phyloP scores from a whole-genome alignment of 2,113 vertebrate genomes.

The Corvus hawaiiensis region DNA sequence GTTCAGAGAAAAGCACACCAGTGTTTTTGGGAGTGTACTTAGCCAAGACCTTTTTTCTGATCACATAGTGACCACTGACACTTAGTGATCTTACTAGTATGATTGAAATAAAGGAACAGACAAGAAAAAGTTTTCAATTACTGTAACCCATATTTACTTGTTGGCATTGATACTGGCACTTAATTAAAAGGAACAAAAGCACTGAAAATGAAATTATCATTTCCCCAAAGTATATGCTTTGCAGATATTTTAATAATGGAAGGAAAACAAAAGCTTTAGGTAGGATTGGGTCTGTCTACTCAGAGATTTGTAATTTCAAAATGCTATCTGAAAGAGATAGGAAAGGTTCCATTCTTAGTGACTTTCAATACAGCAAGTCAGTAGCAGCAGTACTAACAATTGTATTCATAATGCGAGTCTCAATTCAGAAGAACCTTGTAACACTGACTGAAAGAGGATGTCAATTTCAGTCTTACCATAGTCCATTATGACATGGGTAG shows the following conservation, averaged over 20 bases:
- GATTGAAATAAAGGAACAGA: neutral
- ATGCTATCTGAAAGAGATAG: neutral
- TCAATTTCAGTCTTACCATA: neutral
- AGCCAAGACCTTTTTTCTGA: neutral
- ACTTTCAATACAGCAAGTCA: neutral
- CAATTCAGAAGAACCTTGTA: neutral
- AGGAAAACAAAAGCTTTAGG: neutral
- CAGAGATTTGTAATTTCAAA: neutral
- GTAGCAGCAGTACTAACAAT: neutral
- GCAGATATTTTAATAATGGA: neutral
- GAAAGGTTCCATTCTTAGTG: neutral
- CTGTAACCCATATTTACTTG: neutral
- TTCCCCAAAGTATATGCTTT: neutral
- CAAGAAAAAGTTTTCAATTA: neutral
- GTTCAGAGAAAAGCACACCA: fast-evolving
- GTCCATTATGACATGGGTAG: no score
- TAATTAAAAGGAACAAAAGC: neutral
- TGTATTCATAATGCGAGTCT: neutral
- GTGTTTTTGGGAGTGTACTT: neutral
- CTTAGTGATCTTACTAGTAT: neutral
- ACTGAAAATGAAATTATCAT: neutral
- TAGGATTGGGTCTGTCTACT: neutral
- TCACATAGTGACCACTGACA: neutral
- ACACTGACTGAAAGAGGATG: neutral
- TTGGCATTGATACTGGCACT: neutral